Base-by-base conservation (phyloP, 2,888 invertebrate species). In the Allacma fusca region DNA sequence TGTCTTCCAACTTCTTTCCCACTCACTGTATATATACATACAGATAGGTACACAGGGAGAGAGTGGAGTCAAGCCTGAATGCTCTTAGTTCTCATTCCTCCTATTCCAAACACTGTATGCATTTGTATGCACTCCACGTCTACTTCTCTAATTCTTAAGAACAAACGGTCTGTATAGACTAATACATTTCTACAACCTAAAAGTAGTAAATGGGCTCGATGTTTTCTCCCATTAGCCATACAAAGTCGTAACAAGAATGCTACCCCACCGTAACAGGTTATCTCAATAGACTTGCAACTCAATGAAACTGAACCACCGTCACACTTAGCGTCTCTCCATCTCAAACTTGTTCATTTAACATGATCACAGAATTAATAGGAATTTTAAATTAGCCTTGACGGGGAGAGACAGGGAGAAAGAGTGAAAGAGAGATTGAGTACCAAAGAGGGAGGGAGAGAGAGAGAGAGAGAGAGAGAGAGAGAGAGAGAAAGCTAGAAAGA, bases 391-490 rank as follows among this genome's bases (percentile, higher is more conserved):
- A 72, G 62, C 44, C 34, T 72, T 72, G 28, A 72, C 59, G n/a
- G 13, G 26, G 7, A 64, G 73, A 74, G 74, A 77, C 73, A 70
- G 64, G 19, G 73, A 78, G 24, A 34, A 34, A 34, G 34, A 34
- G 34, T 7, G 5, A 4, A 34, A 34, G 34, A 50, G 9, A 67
- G 29, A 67, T 12, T 21, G 64, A 64, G 4, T 23, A 26, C 4
- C 23, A 64, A 12, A 23, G 24, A 67, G 21, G 26, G 2, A 13
- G 69, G 23, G 73, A 70, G 74, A 77, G 75, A 75, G 43, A n/a
- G 76, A 78, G 24, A n/a, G n/a, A n/a, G n/a, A n/a, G n/a, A n/a
- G 75, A 75, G 43, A n/a, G 76, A 78, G 24, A 64, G 4, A 23
- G 24, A 67, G 21, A 16, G 2, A 13, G 69, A n/a, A 74, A 70